phyloP scores from a whole-genome alignment of 2,888 invertebrate species.

The Phymatocera aterrima region DNA sequence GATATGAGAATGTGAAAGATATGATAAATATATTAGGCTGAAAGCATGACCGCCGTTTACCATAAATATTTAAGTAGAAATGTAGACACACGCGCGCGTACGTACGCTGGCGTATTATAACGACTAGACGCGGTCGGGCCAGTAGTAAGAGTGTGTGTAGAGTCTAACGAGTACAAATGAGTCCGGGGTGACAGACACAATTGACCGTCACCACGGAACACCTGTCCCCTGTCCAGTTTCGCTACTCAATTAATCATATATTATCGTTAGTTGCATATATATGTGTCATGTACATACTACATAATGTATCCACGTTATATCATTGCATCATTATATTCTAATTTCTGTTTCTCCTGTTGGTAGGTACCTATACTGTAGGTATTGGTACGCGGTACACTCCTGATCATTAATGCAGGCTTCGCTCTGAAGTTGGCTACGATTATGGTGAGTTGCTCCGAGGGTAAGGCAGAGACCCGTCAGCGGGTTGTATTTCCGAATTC shows the following conservation, averaged over 20 bases:
- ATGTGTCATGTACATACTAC: not conserved
- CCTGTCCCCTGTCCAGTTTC: constrained; percentile 22
- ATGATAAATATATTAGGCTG: not conserved
- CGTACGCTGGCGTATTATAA: too few relatives aligned
- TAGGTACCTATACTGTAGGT: too few relatives aligned
- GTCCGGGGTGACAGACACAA: constrained; percentile 2
- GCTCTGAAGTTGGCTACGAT: too few relatives aligned
- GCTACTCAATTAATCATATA: not conserved
- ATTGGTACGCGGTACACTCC: too few relatives aligned
- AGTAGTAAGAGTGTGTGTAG: not conserved
- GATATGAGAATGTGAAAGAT: not conserved
- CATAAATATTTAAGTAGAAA: not conserved
- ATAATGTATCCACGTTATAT: too few relatives aligned
- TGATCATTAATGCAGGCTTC: too few relatives aligned
- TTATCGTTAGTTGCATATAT: not conserved
- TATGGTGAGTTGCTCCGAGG: too few relatives aligned
- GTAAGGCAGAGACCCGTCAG: too few relatives aligned
- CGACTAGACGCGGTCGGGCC: not conserved
- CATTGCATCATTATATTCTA: too few relatives aligned
- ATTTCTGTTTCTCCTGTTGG: too few relatives aligned
- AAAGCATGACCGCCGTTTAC: not conserved
- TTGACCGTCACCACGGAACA: constrained; percentile 24
- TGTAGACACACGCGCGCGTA: not conserved
- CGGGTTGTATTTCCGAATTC: too few relatives aligned
- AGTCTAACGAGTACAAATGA: constrained; percentile 15